These are phyloP conservation scores for Cotesia typhae DNA, from an alignment of 1,140 invertebrate genomes.

Conservation along the genomic window DNA sequence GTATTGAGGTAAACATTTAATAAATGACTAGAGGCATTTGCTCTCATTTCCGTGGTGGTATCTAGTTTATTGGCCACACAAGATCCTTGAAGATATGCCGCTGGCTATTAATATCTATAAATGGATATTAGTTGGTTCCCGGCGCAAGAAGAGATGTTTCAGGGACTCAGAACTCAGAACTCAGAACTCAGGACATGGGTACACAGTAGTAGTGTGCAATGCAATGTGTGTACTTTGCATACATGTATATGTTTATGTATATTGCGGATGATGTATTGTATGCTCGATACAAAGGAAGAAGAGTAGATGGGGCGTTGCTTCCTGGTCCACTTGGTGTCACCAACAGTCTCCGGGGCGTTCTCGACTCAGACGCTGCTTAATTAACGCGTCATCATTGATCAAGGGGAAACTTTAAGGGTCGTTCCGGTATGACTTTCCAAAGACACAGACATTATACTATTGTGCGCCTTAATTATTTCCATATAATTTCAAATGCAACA, in stretches of 20 bases:
- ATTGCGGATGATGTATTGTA: neutral
- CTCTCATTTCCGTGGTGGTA: slow-evolving; percentile 17
- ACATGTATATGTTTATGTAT: neutral
- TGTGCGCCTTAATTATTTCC: too few relatives aligned
- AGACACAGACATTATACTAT: slow-evolving; percentile 5
- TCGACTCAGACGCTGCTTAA: slow-evolving; percentile 33
- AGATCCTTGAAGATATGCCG: slow-evolving; percentile 22
- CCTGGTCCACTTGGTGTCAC: slow-evolving; percentile 35
- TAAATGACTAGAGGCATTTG: slow-evolving; percentile 10
- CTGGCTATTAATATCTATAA: slow-evolving; percentile 33
- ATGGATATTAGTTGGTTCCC: slow-evolving; percentile 11
- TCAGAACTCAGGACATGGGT: neutral
- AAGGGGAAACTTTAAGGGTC: slow-evolving; percentile 26
- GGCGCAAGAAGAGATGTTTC: neutral
- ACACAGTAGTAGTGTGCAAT: neutral
- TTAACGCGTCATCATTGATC: slow-evolving; percentile 39
- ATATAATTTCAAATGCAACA: too few relatives aligned
- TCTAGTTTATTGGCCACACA: neutral
- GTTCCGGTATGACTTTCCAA: slow-evolving; percentile 22
- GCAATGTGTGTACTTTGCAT: neutral
- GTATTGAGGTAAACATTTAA: neutral
- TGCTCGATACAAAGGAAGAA: neutral
- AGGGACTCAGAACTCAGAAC: neutral
- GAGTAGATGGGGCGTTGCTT: slow-evolving; percentile 31
- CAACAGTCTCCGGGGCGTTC: slow-evolving; percentile 31